Conservation (phyloP, 1,140 invertebrate species). For the Euura saliciscinereae region DNA sequence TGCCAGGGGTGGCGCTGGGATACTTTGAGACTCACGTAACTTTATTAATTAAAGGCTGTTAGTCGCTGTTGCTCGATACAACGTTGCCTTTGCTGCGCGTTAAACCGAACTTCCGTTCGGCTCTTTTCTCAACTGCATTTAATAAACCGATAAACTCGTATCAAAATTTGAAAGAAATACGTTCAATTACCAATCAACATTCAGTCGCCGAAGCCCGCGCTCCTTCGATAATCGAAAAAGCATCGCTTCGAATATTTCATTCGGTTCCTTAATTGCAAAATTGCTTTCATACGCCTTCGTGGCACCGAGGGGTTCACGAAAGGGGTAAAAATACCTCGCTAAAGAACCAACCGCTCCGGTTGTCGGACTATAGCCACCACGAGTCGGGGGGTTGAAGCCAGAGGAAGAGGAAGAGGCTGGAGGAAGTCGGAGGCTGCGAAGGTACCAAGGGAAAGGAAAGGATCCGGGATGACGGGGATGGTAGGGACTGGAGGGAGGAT, state of each 20-base stretch:
- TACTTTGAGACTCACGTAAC: slow-evolving; percentile 44
- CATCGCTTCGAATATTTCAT: not conserved
- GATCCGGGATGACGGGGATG: slow-evolving; percentile 27
- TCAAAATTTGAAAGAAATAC: too few relatives aligned
- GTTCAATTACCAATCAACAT: too few relatives aligned
- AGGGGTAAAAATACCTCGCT: slow-evolving; percentile 31
- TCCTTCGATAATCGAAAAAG: not conserved
- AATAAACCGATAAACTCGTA: too few relatives aligned
- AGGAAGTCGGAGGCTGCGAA: slow-evolving; percentile 22
- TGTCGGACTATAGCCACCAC: not conserved
- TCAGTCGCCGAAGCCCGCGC: not conserved
- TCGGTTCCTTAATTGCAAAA: not conserved
- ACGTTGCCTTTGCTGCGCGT: not conserved
- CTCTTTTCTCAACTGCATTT: too few relatives aligned
- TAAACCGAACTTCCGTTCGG: too few relatives aligned
- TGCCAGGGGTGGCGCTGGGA: not conserved
- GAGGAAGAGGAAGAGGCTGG: slow-evolving; percentile 7
- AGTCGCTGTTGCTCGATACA: slow-evolving; percentile 53
- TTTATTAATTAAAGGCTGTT: slow-evolving; percentile 60
- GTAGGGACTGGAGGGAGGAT: slow-evolving; percentile 44
- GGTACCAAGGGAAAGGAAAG: slow-evolving; percentile 40
- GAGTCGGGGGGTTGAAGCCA: slow-evolving; percentile 9
- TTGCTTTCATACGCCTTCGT: not conserved
- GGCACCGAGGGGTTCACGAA: not conserved
- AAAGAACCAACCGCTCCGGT: slow-evolving; percentile 33